Evolutionary conservation across 2,113 vertebrate species (phyloP).

Genomic region (Cacatua alba): DNA sequence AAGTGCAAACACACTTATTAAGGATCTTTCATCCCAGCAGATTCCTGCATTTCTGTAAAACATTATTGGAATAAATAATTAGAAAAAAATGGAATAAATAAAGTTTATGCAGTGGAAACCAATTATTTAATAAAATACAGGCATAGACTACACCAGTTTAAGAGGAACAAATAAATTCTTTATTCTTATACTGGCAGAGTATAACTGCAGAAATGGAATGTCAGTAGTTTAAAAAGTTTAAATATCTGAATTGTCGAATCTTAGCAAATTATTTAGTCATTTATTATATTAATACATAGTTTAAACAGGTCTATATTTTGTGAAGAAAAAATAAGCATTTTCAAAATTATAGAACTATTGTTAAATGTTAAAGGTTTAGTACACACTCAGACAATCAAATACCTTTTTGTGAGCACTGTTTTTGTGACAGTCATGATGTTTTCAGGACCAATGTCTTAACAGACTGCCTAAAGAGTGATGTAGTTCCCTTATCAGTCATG

Average conservation of each 20-base stretch:
- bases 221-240: neutral
- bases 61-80: neutral
- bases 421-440: neutral
- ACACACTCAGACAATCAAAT: neutral
- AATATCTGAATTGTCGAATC: neutral
- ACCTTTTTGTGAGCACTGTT: neutral
- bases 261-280: neutral
- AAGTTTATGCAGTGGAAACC: neutral
- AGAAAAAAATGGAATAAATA: neutral
- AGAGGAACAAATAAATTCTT: neutral
- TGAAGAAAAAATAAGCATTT: neutral
- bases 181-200: neutral
- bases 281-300: neutral
- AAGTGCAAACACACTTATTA: neutral
- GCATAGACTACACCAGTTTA: neutral
- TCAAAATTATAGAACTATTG: neutral
- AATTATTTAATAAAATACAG: neutral
- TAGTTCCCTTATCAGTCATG: neutral
- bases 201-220: neutral
- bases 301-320: neutral
- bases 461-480: neutral
- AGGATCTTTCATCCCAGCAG: neutral
- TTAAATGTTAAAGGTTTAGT: neutral
- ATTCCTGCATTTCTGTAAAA: neutral
- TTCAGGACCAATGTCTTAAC: neutral